Conservation (phyloP, 1,140 invertebrate genomes). For the Pararge aegeria region DNA sequence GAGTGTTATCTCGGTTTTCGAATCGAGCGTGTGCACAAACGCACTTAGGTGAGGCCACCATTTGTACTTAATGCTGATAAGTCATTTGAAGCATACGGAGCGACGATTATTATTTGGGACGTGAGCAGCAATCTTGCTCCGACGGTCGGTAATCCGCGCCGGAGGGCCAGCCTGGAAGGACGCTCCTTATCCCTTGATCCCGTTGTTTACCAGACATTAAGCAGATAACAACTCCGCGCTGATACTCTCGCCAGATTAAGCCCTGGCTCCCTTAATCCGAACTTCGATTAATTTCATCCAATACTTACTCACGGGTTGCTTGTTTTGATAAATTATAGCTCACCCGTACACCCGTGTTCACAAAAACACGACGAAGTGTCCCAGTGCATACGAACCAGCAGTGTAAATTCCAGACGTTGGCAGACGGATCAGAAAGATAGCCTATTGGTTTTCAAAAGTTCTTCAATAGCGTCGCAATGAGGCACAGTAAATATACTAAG, state of each 20-base stretch:
- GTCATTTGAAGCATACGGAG: conserved; percentile 7
- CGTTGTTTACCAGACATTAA: conserved; percentile 81
- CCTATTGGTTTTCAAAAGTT: too few relatives aligned
- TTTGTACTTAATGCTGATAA: not conserved
- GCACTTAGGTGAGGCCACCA: too few relatives aligned
- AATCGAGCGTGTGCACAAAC: too few relatives aligned
- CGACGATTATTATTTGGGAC: conserved; percentile 38
- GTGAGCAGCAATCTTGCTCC: conserved; percentile 60
- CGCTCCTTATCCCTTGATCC: conserved; percentile 78
- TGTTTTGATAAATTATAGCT: conserved; percentile 27
- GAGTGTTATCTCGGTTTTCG: too few relatives aligned
- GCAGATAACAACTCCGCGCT: conserved; percentile 79
- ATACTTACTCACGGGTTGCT: conserved; percentile 57
- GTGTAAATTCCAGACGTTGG: too few relatives aligned
- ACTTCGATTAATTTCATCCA: conserved; percentile 78
- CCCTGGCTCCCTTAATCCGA: conserved; percentile 68
- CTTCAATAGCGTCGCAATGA: too few relatives aligned
- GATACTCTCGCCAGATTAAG: conserved; percentile 75
- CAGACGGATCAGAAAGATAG: too few relatives aligned
- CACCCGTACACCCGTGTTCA: not conserved
- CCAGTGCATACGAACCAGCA: too few relatives aligned
- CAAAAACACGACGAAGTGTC: too few relatives aligned
- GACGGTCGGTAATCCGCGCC: conserved; percentile 65
- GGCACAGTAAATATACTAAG: too few relatives aligned
- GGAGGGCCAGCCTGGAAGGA: conserved; percentile 74